phyloP scores from a whole-genome alignment of 2,113 vertebrate genomes.

The Marmota monax region DNA sequence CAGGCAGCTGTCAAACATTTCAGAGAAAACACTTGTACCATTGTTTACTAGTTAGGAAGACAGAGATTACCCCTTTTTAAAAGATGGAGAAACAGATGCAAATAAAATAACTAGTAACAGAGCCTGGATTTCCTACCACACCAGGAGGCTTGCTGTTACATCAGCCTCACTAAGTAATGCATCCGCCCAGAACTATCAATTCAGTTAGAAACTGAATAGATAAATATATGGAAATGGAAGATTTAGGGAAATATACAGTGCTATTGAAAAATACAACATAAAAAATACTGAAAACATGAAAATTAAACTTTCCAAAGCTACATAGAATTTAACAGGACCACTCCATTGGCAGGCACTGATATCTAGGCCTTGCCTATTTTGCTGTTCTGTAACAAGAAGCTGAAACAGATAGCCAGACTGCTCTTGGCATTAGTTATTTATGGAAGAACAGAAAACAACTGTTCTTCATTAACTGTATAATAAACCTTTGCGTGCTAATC shows the following conservation, averaged over 20 bases:
- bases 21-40: constrained; percentile 58
- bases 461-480: constrained; percentile 67
- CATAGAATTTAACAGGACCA: constrained; percentile 27
- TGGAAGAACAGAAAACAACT: constrained; percentile 78
- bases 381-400: constrained; percentile 74
- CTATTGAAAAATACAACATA: constrained; percentile 7
- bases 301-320: constrained; percentile 35
- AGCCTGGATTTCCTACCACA: constrained; percentile 48
- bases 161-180: not conserved
- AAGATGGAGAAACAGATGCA: constrained; percentile 59
- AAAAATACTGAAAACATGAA: not conserved
- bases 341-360: constrained; percentile 59
- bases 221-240: not conserved
- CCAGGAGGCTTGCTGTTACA: not conserved
- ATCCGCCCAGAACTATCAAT: not conserved
- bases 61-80: constrained; percentile 9
- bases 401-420: constrained; percentile 77
- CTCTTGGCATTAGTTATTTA: constrained; percentile 82
- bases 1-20: constrained; percentile 59
- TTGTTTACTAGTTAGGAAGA: constrained; percentile 61
- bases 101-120: constrained; percentile 32
- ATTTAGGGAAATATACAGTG: not conserved
- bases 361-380: constrained; percentile 36
- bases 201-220: constrained; percentile 49
- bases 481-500: constrained; percentile 60